phyloP scores from a whole-genome alignment of 2,888 invertebrate species.

The Erebia epiphron region DNA sequence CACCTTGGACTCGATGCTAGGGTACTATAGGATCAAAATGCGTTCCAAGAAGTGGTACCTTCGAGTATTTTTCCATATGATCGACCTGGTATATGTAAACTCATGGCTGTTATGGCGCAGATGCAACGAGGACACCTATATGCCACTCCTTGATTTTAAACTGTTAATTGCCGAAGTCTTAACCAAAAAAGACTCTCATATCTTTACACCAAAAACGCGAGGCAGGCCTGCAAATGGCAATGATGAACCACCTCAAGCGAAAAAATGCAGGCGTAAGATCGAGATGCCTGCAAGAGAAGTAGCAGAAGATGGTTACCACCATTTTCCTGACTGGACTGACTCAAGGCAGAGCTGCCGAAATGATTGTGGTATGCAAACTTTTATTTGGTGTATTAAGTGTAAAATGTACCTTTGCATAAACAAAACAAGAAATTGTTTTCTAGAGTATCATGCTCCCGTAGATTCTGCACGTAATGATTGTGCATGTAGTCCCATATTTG shows the following conservation, averaged over 20 bases:
- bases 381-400: background rate
- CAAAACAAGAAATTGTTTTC: background rate
- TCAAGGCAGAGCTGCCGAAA: background rate
- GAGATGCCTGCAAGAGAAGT: constrained; percentile 2
- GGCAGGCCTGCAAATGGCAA: constrained; percentile 1
- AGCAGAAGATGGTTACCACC: constrained; percentile 1
- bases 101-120: too few species aligned
- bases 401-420: background rate
- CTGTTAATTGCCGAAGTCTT: background rate
- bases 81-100: constrained; percentile 43
- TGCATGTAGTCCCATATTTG: background rate
- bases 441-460: background rate
- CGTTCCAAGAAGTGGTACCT: constrained; percentile 46
- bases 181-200: background rate
- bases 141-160: background rate
- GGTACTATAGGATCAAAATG: constrained; percentile 47
- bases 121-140: too few species aligned
- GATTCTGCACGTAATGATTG: too few species aligned
- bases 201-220: background rate
- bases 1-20: constrained; percentile 39
- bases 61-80: constrained; percentile 45
- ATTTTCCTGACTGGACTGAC: background rate
- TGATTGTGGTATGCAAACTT: background rate
- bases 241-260: background rate
- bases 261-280: background rate